Conservation (phyloP, 2,113 vertebrate genomes). For the Malurus elegans region DNA sequence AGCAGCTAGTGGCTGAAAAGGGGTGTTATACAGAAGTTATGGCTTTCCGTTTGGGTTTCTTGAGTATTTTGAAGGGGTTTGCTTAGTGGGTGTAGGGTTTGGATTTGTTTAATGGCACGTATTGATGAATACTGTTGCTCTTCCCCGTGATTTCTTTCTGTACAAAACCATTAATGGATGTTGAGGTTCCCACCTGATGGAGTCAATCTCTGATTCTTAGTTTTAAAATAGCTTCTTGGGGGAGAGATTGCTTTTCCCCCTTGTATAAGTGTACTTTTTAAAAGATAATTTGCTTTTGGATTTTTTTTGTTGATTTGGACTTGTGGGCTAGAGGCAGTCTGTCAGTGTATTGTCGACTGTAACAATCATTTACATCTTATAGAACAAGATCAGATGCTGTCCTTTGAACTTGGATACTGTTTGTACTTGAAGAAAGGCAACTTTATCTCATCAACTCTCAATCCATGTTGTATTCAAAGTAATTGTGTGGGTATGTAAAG, state of each 20-base stretch:
- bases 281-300: background rate
- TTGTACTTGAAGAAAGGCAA: conserved; percentile 17
- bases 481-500: background rate
- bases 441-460: conserved; percentile 17
- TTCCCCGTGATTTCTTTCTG: background rate
- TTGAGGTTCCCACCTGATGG: background rate
- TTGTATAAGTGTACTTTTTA: background rate
- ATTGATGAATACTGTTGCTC: background rate
- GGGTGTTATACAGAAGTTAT: background rate
- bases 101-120: background rate
- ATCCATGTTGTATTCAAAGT: background rate
- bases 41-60: background rate
- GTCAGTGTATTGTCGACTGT: background rate
- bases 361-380: background rate
- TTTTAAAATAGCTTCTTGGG: background rate
- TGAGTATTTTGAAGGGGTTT: background rate
- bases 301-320: background rate
- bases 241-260: background rate
- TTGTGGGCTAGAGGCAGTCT: background rate
- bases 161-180: background rate
- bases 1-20: background rate
- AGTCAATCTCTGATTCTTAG: background rate
- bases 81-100: background rate
- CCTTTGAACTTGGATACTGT: conserved; percentile 14
- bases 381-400: background rate